phyloP scores from a whole-genome alignment of 53 echinoderm and acorn worm genomes.

The Henricia sp. region DNA sequence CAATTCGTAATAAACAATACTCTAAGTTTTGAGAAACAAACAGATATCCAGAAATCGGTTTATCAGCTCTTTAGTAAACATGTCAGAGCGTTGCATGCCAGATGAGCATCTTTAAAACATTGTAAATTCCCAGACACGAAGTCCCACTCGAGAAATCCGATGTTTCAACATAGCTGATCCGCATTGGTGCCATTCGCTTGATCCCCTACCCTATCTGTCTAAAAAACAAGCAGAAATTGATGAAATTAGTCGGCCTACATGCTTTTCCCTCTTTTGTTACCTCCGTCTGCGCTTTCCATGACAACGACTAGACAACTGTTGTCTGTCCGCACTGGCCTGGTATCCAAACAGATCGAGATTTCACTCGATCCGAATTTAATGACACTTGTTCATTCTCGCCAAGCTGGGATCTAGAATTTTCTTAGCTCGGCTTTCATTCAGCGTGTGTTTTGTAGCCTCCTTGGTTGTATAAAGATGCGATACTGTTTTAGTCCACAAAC shows the following conservation, averaged over 20 bases:
- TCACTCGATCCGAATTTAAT: constrained; percentile 2
- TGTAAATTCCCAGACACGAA: neutral
- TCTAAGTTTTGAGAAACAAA: too few species aligned
- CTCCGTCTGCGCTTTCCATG: constrained; percentile 16
- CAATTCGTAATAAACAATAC: too few species aligned
- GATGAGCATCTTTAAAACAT: neutral
- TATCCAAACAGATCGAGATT: constrained; percentile 23
- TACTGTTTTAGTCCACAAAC: too few species aligned
- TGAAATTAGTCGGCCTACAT: constrained; percentile 63
- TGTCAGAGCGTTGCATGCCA: too few species aligned
- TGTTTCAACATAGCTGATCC: constrained; percentile 55
- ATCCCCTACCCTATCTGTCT: constrained; percentile 34
- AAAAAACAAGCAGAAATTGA: constrained; percentile 33
- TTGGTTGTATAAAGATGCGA: too few species aligned
- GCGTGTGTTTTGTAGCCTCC: too few species aligned
- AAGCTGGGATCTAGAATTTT: too few species aligned
- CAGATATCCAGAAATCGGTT: too few species aligned
- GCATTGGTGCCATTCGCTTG: constrained; percentile 34
- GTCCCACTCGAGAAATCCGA: constrained; percentile 32
- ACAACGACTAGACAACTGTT: constrained; percentile 56
- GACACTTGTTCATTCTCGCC: too few species aligned
- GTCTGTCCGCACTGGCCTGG: constrained; percentile 44
- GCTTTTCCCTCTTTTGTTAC: neutral
- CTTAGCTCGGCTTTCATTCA: too few species aligned
- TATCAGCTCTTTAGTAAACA: too few species aligned